These are phyloP conservation scores for Homarus americanus DNA, from an alignment of 1,140 invertebrate genomes.

Conservation along the genomic window DNA sequence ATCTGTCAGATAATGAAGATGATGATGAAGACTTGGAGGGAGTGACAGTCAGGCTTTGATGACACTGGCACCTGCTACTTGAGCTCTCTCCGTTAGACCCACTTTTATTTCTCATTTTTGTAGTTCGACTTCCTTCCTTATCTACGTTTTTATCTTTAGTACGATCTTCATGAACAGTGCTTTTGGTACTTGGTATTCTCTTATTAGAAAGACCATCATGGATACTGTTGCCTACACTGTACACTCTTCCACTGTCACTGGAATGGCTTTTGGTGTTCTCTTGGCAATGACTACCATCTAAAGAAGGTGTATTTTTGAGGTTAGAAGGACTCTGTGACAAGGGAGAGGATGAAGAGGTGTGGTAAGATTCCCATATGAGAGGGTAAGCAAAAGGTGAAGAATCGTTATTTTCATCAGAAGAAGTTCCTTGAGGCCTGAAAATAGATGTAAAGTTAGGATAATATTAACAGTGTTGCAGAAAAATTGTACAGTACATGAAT, in stretches of 20 bases:
- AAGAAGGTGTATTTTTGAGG: not conserved
- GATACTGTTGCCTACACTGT: not conserved
- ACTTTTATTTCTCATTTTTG: constrained; percentile 21
- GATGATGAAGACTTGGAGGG: constrained; percentile 1
- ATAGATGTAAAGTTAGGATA: no score
- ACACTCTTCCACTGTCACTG: not conserved
- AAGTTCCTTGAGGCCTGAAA: constrained; percentile 16
- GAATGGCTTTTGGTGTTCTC: not conserved
- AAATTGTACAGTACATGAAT: no score
- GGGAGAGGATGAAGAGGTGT: constrained; percentile 9
- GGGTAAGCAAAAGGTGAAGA: constrained; percentile 63
- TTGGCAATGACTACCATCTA: not conserved
- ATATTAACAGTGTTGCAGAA: no score
- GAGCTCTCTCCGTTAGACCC: not conserved
- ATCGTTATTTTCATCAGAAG: not conserved
- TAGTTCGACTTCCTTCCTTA: not conserved
- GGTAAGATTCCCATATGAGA: constrained; percentile 49
- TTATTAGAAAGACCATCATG: not conserved
- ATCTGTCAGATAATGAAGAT: not conserved
- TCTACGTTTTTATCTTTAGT: not conserved
- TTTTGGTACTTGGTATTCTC: not conserved
- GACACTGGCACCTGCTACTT: not conserved
- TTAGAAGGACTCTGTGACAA: not conserved
- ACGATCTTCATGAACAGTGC: not conserved
- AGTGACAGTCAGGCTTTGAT: not conserved